These are phyloP conservation scores for Ibycter americanus DNA, from an alignment of 2,797 vertebrate genomes.

Conservation along the genomic window DNA sequence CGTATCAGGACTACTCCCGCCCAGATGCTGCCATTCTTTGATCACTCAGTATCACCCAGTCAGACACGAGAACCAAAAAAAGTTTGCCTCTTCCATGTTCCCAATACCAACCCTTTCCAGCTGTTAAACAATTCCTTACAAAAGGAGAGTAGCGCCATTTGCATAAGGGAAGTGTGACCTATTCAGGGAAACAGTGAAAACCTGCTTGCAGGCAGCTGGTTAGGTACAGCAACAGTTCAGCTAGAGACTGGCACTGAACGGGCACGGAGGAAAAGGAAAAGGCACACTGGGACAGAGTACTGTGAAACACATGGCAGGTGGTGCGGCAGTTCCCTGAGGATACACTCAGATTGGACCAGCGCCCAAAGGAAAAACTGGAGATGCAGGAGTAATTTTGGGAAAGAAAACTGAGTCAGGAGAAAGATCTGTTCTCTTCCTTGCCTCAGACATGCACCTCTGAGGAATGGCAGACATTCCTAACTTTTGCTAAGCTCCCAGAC, in stretches of 20 bases:
- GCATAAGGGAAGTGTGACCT: not conserved
- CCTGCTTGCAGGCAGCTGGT: not conserved
- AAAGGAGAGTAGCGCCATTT: not conserved
- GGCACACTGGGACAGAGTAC: not conserved
- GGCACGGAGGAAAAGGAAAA: not conserved
- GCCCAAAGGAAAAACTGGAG: not conserved
- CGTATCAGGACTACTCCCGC: not conserved
- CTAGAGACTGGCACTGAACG: fast-evolving
- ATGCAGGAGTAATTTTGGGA: not conserved
- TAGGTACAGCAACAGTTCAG: not conserved
- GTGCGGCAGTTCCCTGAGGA: not conserved
- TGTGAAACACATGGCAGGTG: not conserved
- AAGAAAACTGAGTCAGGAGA: not conserved
- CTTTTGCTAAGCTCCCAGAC: not conserved
- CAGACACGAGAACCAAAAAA: not conserved
- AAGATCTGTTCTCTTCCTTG: not conserved
- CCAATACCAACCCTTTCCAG: not conserved
- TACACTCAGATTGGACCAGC: not conserved
- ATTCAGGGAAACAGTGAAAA: not conserved
- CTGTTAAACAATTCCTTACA: not conserved
- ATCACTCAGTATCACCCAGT: not conserved
- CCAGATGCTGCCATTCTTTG: not conserved
- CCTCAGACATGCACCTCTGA: too few species aligned
- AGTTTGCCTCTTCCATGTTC: not conserved
- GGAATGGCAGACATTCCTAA: not conserved